These are phyloP conservation scores for Cervus canadensis DNA, from an alignment of 2,113 vertebrate species.

Conservation along the genomic window DNA sequence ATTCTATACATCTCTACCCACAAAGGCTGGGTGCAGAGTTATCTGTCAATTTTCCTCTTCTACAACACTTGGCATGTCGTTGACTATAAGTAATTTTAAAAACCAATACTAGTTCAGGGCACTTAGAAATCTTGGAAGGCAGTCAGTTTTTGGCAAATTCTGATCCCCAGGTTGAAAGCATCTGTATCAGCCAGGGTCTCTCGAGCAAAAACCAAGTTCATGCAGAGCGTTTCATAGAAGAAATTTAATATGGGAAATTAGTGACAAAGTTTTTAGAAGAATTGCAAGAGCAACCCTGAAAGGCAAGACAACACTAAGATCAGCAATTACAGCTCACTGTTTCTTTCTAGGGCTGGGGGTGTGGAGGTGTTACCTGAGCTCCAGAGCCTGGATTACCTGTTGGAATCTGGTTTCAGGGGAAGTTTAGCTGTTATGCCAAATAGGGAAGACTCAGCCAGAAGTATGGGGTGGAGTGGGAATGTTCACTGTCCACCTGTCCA, in stretches of 20 bases:
- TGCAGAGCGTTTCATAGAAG: conserved; percentile 3
- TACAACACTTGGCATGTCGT: background rate
- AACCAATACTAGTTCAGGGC: background rate
- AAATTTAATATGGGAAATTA: conserved; percentile 22
- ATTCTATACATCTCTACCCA: background rate
- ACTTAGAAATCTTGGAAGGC: conserved; percentile 33
- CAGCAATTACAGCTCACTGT: background rate
- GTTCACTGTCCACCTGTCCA: background rate
- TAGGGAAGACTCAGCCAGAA: background rate
- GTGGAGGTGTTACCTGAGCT: background rate
- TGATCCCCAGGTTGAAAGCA: background rate
- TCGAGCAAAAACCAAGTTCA: conserved; percentile 11
- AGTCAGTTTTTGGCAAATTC: conserved; percentile 35
- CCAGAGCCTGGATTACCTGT: background rate
- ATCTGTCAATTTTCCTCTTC: background rate
- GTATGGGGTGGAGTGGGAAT: background rate
- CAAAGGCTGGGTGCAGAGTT: background rate
- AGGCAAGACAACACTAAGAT: background rate
- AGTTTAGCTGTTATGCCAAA: background rate
- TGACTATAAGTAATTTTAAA: background rate
- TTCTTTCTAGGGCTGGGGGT: background rate
- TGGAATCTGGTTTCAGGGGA: background rate
- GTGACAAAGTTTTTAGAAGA: conserved; percentile 25
- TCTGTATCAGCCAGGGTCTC: conserved; percentile 10
- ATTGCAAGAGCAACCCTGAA: background rate